Base-by-base conservation (phyloP, 2,113 vertebrate species). In the Acanthisitta chloris region DNA sequence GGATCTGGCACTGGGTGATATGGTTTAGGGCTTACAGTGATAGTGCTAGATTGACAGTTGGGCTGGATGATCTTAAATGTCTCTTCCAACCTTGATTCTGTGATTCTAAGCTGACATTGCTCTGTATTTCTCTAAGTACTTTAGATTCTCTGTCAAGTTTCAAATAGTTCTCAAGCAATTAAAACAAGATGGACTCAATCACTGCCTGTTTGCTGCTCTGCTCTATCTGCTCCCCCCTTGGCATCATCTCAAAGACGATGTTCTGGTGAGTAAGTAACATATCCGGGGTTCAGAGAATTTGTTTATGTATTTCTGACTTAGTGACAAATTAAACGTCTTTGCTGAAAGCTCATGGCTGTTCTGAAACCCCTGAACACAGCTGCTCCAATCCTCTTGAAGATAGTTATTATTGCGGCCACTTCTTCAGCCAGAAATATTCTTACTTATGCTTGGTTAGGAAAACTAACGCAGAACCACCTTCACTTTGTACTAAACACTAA, bases 111-210 rank as follows among this genome's bases (percentile, higher is more conserved):
- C 57, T 96, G 97, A 94, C 73, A 83, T 84, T 90, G 95, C 90
- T 95, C 92, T 55, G 93, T 67, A 95, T 74, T 97, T 73, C 94
- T 94, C 91, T 8, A 57, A 92, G 76, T 88, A 70, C 83, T 90
- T 91, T 45, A 94, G n/a, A 42, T 83, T 96, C 90, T 92, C 84
- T 96, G 73, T 96, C 92, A 97, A 96, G 86, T 94, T 94, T 90
- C 86, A 94, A 66, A 91, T n/a, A n/a, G 96, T 97, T 98, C 95
- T 96, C 95, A 97, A 79, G 96, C 96, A 98, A 97, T 95, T 82
- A 26, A 81, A 97, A 96, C 79, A 97, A 97, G 90, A 92, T n/a
- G 46, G 91, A 97, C 95, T 95, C 92, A 96, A 94, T 76, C 14
- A 61, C 62, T 94, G 98, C 93, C 93, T 92, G 54, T 92, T 92